These are phyloP conservation scores for Phalera bucephala DNA, from an alignment of 2,888 invertebrate genomes.

Conservation along the genomic window DNA sequence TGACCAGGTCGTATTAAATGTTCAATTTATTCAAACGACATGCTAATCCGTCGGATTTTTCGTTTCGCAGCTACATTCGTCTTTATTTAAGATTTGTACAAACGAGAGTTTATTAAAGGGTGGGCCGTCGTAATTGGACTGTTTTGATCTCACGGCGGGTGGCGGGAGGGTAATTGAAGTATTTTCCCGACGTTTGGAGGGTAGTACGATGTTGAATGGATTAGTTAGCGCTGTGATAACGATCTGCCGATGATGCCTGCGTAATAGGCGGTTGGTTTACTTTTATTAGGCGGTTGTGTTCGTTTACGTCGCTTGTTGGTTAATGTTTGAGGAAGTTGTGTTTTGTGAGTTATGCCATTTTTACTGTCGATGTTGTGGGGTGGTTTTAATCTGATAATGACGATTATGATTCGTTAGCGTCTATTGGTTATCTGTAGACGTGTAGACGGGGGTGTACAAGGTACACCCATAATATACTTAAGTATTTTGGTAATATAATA, in stretches of 20 bases:
- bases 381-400: no score
- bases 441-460: no score
- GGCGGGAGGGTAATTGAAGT: constrained; percentile 64
- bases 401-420: no score
- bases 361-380: no score
- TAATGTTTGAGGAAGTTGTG: constrained; percentile 14
- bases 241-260: constrained; percentile 54
- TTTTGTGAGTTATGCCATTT: no score
- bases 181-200: constrained; percentile 70
- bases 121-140: constrained; percentile 73
- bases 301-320: constrained; percentile 25
- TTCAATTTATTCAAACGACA: constrained; percentile 76
- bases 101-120: constrained; percentile 73
- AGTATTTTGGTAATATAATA: no score
- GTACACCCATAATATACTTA: no score
- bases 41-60: constrained; percentile 71
- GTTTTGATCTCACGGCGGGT: constrained; percentile 62
- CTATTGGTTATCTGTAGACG: no score
- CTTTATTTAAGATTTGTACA: constrained; percentile 68
- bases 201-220: constrained; percentile 66
- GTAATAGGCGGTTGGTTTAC: constrained; percentile 35
- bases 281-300: constrained; percentile 29
- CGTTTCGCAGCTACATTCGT: constrained; percentile 60
- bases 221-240: constrained; percentile 71
- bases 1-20: constrained; percentile 60